Percentiles rank a stretch among this genome's conserved stretches.
Conservation (phyloP, 1,140 invertebrate species). For the Manduca sexta region DNA sequence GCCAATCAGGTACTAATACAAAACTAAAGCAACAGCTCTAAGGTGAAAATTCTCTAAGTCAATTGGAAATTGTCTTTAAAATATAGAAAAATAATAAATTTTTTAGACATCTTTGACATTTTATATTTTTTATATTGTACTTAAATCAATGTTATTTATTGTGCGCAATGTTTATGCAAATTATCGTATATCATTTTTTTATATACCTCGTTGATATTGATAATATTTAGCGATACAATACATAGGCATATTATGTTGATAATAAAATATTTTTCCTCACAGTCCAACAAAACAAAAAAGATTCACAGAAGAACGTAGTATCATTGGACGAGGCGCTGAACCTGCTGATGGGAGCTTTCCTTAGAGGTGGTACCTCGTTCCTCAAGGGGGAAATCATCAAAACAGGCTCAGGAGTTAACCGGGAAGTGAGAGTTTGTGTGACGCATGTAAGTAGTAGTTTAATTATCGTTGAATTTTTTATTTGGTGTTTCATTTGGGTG, state of each 20-base stretch:
- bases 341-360: conserved; percentile 95
- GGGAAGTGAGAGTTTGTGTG: conserved; percentile 96
- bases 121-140: no score
- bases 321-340: conserved; percentile 94
- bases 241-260: no score
- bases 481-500: neutral
- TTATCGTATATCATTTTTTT: no score
- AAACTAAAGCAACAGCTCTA: neutral
- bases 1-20: conserved; percentile 22
- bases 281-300: conserved; percentile 74
- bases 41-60: no score
- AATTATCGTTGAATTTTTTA: no score
- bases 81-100: no score
- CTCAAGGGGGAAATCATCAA: conserved; percentile 98
- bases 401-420: conserved; percentile 91
- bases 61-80: no score
- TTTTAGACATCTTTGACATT: no score
- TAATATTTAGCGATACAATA: no score
- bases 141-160: no score
- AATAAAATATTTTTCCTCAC: conserved; percentile 21
- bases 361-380: conserved; percentile 95
- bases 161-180: no score
- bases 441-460: conserved; percentile 83
- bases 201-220: no score
- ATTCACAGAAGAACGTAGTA: conserved; percentile 69